Base-by-base conservation (phyloP, 2,888 invertebrate species). In the Acleris sparsana region DNA sequence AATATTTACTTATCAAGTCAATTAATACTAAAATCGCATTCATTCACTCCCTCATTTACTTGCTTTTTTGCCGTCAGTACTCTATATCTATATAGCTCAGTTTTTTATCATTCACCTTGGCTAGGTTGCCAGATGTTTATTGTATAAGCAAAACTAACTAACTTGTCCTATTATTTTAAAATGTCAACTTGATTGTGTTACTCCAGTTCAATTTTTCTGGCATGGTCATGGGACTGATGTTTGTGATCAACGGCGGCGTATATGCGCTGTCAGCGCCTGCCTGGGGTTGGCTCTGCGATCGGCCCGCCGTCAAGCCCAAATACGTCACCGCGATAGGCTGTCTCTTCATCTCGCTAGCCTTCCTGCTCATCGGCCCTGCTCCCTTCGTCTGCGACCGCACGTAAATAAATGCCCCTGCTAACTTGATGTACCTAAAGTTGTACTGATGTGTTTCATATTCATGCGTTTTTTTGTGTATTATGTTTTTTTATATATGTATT, bases 251-350 rank as follows among this genome's bases (percentile, higher is more conserved):
- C 80, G 97, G 97, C 3, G 96, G 95, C 0, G 93, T 95, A 11
- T 97, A 97, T 83, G 97, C 97, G 0, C 62, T 95, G 0, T 95
- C 96, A 0, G 97, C 97, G 0, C 97, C 97, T 0, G 88, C 88
- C 3, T 97, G 96, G 95, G 97, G 97, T 29, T 96, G 95, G 95
- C 78, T 97, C 16, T 97, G 97, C 76, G 97, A 97, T 85, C 94
- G 94, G 73, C 93, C 93, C 33, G 76, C 86, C 1, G 77, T 94
- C 39, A 91, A 93, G 68, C 96, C 97, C 0, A 96, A 96, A 83
- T 86, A 94, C 67, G 93, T 96, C 33, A 95, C 95, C 1, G 87
- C 95, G 5, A 73, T 94, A 0, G 97, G 97, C 1, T 95, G 96
- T 62, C 62, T 95, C 6, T 93, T 95, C 59, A 93, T 96, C 1